Conservation (phyloP, 2,888 invertebrate genomes). For the Thera britannica region DNA sequence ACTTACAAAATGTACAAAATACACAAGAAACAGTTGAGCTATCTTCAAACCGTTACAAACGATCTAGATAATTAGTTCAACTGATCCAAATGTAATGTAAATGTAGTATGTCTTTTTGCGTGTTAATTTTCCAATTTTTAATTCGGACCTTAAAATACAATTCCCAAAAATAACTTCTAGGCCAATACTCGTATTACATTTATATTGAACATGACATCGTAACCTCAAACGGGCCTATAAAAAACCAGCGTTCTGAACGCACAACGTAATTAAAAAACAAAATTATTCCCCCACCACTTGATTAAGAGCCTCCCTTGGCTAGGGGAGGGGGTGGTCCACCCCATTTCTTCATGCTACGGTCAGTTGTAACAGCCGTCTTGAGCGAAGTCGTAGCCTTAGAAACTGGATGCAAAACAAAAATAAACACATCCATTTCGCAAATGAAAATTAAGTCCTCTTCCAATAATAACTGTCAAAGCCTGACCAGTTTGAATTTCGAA, state of each 20-base stretch:
- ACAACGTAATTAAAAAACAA: constrained; percentile 81
- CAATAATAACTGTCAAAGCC: not conserved
- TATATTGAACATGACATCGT: constrained; percentile 43
- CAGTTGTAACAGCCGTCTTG: constrained; percentile 76
- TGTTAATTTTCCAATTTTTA: not conserved
- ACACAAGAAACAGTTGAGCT: too few species aligned
- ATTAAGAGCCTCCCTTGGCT: constrained; percentile 66
- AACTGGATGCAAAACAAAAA: constrained; percentile 80
- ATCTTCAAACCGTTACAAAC: too few species aligned
- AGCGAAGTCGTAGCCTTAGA: constrained; percentile 78
- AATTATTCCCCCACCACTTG: constrained; percentile 78
- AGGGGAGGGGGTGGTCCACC: constrained; percentile 45
- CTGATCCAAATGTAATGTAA: too few species aligned
- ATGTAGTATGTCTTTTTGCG: too few species aligned
- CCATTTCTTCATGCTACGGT: constrained; percentile 77
- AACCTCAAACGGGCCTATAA: constrained; percentile 41
- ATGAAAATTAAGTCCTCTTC: constrained; percentile 15
- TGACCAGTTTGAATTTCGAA: constrained; percentile 4
- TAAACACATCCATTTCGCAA: constrained; percentile 63
- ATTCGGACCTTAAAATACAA: constrained; percentile 17
- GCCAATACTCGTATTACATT: constrained; percentile 27
- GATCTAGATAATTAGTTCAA: too few species aligned
- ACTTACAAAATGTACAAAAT: too few species aligned
- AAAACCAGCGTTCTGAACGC: constrained; percentile 63
- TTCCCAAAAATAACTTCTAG: constrained; percentile 29